Base-by-base conservation (phyloP, 2,113 vertebrate species). In the Stigmatopora argus region DNA sequence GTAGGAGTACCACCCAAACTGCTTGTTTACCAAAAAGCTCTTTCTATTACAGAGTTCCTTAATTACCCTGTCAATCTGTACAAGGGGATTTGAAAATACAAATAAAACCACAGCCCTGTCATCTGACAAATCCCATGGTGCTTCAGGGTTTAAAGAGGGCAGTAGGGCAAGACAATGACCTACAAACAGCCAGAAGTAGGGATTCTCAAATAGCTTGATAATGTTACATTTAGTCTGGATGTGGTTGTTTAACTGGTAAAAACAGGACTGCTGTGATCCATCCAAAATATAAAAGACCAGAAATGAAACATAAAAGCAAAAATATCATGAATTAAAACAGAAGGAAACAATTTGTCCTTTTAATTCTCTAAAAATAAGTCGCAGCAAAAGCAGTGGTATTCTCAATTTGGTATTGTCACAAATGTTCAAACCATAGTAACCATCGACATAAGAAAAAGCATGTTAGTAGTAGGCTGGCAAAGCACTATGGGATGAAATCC, bases 111-210 rank as follows among this genome's bases (percentile, higher is more conserved):
- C 18, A 58, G 41, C 31, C 35, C 11, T 51, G 71, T 69, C 61
- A 65, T 58, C 67, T 35, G 65, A 3, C 57, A 62, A 59, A 60
- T 55, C 45, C 57, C 44, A 10, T 65, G 76, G 75, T 63, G 65
- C 47, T 71, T 69, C 48, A 61, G 65, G 77, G 58, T 26, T 48
- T 59, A 55, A 71, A 26, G 70, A 84, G 83, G 82, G 65, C 74
- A 85, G 69, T 74, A 58, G 84, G 80, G 70, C 76, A 78, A 26
- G 58, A 13, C 69, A 48, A 51, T 81, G 80, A 78, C 77, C 81
- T 59, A 85, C 72, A 88, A 83, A 84, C 70, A 55, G 44, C 47
- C 55, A 70, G 60, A 70, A 82, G 82, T 84, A 63, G 49, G 31
- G 46, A 67, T 64, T 46, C 62, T 64, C 48, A 69, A 65, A 61